Evolutionary conservation across 1,140 invertebrate species (phyloP).

Genomic region (Drosophila pandora): DNA sequence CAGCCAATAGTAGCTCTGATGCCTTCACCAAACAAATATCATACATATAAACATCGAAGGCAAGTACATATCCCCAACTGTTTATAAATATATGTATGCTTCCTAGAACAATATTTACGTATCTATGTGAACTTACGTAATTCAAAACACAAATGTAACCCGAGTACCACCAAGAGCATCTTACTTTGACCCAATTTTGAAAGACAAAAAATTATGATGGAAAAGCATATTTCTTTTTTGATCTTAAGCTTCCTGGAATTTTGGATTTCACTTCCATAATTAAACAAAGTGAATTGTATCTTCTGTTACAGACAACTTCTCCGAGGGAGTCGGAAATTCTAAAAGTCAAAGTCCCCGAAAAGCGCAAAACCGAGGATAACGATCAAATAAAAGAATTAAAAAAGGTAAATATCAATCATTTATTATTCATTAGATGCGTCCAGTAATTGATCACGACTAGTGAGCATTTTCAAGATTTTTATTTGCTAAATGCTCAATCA

Average conservation of each 20-base stretch:
- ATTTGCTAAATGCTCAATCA: neutral
- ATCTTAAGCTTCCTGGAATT: constrained; percentile 2
- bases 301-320: constrained; percentile 45
- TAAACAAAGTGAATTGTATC: neutral
- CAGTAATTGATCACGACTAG: neutral
- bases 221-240: neutral
- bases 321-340: constrained; percentile 84
- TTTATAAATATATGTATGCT: constrained; percentile 39
- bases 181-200: constrained; percentile 14
- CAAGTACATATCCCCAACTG: constrained; percentile 66
- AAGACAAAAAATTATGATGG: constrained; percentile 4
- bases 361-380: constrained; percentile 87
- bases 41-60: constrained; percentile 50
- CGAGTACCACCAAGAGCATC: constrained; percentile 1
- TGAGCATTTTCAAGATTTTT: neutral
- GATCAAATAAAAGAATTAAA: constrained; percentile 88
- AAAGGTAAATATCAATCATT: constrained; percentile 85
- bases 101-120: constrained; percentile 42
- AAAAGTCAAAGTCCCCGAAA: constrained; percentile 87
- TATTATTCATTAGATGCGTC: constrained; percentile 5
- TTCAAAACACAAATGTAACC: constrained; percentile 31
- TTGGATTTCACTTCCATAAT: neutral
- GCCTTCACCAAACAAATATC: constrained; percentile 11
- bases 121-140: constrained; percentile 42
- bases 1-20: constrained; percentile 65